Base-by-base conservation (phyloP, 2,797 vertebrate genomes). In the Pseudochirops cupreus region DNA sequence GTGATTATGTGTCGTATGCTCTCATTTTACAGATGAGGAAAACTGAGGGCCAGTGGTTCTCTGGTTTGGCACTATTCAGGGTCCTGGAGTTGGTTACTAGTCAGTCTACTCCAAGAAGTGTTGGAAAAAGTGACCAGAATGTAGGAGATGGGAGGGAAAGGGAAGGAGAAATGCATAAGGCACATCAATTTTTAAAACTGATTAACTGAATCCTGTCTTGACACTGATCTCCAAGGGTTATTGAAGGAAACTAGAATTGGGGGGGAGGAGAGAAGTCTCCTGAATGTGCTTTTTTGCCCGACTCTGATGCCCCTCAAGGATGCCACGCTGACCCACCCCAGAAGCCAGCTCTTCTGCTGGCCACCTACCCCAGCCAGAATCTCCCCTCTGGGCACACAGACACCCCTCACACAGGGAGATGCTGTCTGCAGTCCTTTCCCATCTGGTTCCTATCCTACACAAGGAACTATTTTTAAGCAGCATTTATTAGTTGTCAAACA, bases 261-360 rank as follows among this genome's bases (percentile, higher is more conserved):
- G 1, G 18, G n/a, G 59, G n/a, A 67, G 33, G n/a, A 82, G 67
- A 82, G n/a, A 24, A 7, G n/a, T 39, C 18, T 87, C 74, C 26
- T 4, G 16, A 82, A 87, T 50, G 39, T 50, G 6, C 39, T 87
- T 46, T 46, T 46, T 50, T 26, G 39, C 39, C 39, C 1, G 3
- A 26, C 39, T 87, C 39, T 46, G 21, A 26, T 50, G 18, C 39
- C 24, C n/a, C 74, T 50, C 74, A 24, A 87, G 39, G 21, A 46
- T 11, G 1, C 24, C 39, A 10, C 39, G 46, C 74, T 82, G 21
- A 46, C 6, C 0, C 3, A 7, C 3, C 33, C 0, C 0, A 56
- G 39, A 50, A 14, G 4, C 46, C 14, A 29, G 18, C 13, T 4
- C 0, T 0, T 0, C 56, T 1, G 18, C 5, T 0, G n/a, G 0